phyloP scores from a whole-genome alignment of 1,140 invertebrate species.

The Stegodyphus dumicola region DNA sequence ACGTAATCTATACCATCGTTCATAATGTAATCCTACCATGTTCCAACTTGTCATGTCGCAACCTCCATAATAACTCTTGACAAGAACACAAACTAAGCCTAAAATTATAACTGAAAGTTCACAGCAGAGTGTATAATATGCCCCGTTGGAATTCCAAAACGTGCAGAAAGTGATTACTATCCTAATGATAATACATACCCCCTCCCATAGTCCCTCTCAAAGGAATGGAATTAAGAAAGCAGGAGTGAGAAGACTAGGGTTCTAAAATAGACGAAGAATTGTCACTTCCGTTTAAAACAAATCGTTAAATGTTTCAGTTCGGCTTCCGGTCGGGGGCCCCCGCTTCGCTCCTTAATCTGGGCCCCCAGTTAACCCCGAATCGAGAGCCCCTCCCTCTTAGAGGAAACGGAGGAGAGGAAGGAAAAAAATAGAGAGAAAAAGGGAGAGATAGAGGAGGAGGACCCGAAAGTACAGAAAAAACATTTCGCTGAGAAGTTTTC shows the following conservation, averaged over 20 bases:
- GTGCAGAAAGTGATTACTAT: too few species aligned
- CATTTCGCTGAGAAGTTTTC: background rate
- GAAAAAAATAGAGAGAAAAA: background rate
- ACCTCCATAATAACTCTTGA: too few species aligned
- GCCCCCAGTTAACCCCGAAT: constrained; percentile 33
- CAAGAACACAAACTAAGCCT: too few species aligned
- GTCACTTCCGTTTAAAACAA: constrained; percentile 60
- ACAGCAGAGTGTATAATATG: too few species aligned
- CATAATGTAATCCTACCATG: too few species aligned
- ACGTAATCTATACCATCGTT: too few species aligned
- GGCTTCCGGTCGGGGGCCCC: constrained; percentile 50
- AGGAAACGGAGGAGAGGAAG: constrained; percentile 20
- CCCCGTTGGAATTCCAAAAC: too few species aligned
- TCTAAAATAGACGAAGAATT: constrained; percentile 46
- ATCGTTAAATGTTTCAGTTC: constrained; percentile 59
- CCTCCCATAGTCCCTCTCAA: too few species aligned
- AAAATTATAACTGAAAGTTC: too few species aligned
- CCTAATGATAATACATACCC: too few species aligned
- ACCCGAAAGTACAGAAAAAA: constrained; percentile 23
- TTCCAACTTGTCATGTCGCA: too few species aligned
- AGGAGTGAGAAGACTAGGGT: background rate
- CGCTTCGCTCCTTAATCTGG: background rate
- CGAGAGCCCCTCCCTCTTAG: constrained; percentile 26
- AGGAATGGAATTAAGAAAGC: too few species aligned
- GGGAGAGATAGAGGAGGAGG: background rate